Evolutionary conservation across 2,888 invertebrate genomes (phyloP).

Genomic region (Lasioglossum morio): DNA sequence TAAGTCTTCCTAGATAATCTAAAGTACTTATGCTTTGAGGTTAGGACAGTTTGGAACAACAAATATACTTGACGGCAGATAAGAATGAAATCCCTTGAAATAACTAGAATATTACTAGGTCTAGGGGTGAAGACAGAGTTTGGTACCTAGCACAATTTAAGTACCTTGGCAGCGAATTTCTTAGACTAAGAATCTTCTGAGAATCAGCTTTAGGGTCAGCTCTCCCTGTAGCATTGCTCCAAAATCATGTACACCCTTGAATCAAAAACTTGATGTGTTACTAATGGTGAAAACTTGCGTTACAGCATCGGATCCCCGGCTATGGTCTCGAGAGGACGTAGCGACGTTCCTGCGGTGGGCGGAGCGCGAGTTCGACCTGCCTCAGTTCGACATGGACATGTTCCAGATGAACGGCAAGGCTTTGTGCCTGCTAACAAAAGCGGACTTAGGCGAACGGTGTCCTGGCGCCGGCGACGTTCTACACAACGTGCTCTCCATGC

Average conservation of each 20-base stretch:
- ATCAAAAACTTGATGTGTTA: neutral
- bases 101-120: too few relatives aligned
- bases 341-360: conserved; percentile 95
- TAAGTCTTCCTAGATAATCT: too few relatives aligned
- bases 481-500: conserved; percentile 95
- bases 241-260: neutral
- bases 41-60: too few relatives aligned
- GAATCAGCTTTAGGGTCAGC: neutral
- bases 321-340: conserved; percentile 96
- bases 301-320: conserved; percentile 92
- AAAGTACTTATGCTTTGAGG: too few relatives aligned
- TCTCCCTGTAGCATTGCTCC: neutral
- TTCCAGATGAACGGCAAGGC: conserved; percentile 99
- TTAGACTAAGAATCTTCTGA: neutral
- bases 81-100: too few relatives aligned
- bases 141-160: too few relatives aligned
- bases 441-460: conserved; percentile 95
- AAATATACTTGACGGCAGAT: too few relatives aligned
- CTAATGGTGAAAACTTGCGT: neutral
- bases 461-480: conserved; percentile 97
- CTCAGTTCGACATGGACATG: conserved; percentile 95
- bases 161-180: neutral
- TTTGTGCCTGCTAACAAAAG: conserved; percentile 94
- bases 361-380: conserved; percentile 96
- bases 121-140: too few relatives aligned